Evolutionary conservation across 2,113 vertebrate genomes (phyloP).

Genomic region (Scomber japonicus): DNA sequence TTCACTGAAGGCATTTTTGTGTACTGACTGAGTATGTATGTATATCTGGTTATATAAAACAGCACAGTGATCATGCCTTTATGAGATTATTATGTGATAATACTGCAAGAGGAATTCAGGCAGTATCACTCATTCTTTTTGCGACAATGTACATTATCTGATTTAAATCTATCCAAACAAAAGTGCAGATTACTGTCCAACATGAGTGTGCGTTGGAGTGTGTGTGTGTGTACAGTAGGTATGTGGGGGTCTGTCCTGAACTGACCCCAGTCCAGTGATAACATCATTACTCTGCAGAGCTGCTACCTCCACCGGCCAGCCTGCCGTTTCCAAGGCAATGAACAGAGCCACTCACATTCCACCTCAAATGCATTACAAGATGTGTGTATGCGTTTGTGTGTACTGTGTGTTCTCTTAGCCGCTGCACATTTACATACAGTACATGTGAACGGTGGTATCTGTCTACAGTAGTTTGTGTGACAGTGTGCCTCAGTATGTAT

Average conservation of each 20-base stretch:
- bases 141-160: too few species aligned
- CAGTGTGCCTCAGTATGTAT: background rate
- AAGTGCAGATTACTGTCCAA: constrained; percentile 18
- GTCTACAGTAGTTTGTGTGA: constrained; percentile 7
- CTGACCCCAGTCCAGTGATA: constrained; percentile 73
- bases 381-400: constrained; percentile 29
- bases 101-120: too few species aligned
- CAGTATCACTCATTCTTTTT: too few species aligned
- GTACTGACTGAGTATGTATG: too few species aligned
- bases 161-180: background rate
- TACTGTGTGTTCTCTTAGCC: constrained; percentile 9
- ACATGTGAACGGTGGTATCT: constrained; percentile 8
- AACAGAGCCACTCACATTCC: constrained; percentile 66
- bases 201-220: constrained; percentile 21
- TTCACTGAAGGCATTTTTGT: too few species aligned
- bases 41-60: too few species aligned
- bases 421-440: constrained; percentile 36
- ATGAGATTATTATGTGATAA: too few species aligned
- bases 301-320: constrained; percentile 48
- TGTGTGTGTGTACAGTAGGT: constrained; percentile 49
- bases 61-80: too few species aligned
- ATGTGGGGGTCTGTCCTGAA: constrained; percentile 69
- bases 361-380: constrained; percentile 59
- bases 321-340: constrained; percentile 81
- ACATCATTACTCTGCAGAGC: constrained; percentile 69